Percentiles rank a stretch among this genome's conserved stretches.
Evolutionary conservation across 2,888 invertebrate species (phyloP).

Genomic region (Eupelmus urozonus): DNA sequence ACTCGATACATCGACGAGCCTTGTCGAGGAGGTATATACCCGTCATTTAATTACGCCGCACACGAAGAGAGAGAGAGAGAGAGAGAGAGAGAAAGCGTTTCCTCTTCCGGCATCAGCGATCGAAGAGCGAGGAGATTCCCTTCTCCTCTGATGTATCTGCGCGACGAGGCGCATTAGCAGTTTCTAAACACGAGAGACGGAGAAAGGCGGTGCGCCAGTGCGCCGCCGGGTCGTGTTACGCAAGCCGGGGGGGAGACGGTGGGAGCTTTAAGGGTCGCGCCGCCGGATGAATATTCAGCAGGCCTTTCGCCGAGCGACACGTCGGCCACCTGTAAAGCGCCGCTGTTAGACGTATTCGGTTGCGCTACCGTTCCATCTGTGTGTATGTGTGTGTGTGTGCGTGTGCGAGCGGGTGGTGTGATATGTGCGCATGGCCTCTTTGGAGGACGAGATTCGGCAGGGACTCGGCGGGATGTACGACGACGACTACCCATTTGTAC

Average conservation of each 20-base stretch:
- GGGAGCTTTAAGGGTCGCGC: constrained; percentile 61
- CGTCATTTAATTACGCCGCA: constrained; percentile 72
- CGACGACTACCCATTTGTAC: background rate
- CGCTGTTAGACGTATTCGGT: constrained; percentile 16
- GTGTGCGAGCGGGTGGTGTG: background rate
- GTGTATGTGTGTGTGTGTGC: background rate
- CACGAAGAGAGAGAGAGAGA: constrained; percentile 50
- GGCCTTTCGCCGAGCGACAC: constrained; percentile 63
- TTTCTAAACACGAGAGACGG: constrained; percentile 45
- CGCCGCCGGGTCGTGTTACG: background rate
- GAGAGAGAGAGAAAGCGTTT: constrained; percentile 57
- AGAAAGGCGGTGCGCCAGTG: constrained; percentile 42
- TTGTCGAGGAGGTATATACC: constrained; percentile 69
- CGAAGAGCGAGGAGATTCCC: background rate
- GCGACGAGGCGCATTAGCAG: constrained; percentile 35
- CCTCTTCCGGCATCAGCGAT: constrained; percentile 1
- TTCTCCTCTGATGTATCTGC: background rate
- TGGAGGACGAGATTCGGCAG: no score
- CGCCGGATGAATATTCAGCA: constrained; percentile 73
- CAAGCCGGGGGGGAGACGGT: no score
- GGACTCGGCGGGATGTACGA: background rate
- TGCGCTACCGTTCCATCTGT: background rate
- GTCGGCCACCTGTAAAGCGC: constrained; percentile 37
- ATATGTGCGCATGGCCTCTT: no score
- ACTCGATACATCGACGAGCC: constrained; percentile 71